phyloP scores from a whole-genome alignment of 2,113 vertebrate species.

The Xyliphius kryptos region DNA sequence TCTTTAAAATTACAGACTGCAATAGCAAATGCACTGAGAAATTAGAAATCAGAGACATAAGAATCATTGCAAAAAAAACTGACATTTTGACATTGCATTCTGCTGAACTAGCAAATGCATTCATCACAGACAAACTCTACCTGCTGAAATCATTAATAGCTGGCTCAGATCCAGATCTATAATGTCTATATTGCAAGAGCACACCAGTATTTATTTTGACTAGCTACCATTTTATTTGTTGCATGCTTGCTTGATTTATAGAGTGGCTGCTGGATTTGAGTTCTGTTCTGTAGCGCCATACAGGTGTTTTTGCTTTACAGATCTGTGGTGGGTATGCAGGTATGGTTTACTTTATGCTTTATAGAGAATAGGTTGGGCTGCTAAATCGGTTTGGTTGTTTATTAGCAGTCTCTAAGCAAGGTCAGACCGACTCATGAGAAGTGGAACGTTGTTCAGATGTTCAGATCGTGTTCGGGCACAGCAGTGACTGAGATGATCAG shows the following conservation, averaged over 20 bases:
- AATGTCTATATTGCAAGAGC: neutral
- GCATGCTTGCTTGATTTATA: neutral
- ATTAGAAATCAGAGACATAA: constrained; percentile 1
- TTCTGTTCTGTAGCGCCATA: too few relatives aligned
- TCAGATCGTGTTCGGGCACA: too few relatives aligned
- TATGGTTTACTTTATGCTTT: constrained; percentile 2
- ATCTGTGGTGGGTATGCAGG: neutral
- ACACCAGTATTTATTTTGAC: neutral
- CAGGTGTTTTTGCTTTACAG: neutral
- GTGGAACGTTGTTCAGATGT: constrained; percentile 24
- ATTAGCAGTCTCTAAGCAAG: constrained; percentile 26
- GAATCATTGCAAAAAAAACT: constrained; percentile 3
- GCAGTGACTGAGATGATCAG: constrained; percentile 25
- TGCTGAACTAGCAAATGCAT: constrained; percentile 20
- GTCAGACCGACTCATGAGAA: constrained; percentile 11
- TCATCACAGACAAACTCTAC: neutral
- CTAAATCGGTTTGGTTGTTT: constrained; percentile 12
- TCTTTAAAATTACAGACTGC: neutral
- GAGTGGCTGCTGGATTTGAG: neutral
- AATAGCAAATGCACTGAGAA: neutral
- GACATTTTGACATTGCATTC: neutral
- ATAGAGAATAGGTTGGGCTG: constrained; percentile 1
- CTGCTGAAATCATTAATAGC: neutral
- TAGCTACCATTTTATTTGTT: neutral
- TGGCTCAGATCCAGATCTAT: constrained; percentile 11